Evolutionary conservation across 2,113 vertebrate genomes (phyloP).

Genomic region (Tympanuchus pallidicinctus): DNA sequence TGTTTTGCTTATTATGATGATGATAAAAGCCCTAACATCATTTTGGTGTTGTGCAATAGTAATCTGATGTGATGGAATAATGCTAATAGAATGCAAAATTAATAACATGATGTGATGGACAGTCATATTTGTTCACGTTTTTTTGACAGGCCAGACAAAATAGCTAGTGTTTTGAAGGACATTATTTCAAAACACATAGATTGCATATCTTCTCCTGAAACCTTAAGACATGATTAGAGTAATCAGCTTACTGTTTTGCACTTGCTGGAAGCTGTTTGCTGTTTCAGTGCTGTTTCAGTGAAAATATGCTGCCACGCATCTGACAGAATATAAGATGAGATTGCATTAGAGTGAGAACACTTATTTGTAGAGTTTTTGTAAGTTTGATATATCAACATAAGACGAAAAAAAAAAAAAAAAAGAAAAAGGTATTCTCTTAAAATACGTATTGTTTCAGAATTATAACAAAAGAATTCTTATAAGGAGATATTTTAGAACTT

Average conservation of each 20-base stretch:
- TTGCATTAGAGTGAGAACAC: neutral
- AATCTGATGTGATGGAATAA: slow-evolving; percentile 29
- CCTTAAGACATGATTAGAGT: slow-evolving; percentile 1
- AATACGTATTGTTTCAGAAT: neutral
- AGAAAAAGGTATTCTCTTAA: neutral
- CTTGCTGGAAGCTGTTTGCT: slow-evolving; percentile 58
- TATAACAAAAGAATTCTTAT: neutral
- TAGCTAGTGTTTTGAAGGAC: slow-evolving; percentile 6
- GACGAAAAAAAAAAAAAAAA: neutral
- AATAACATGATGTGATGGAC: slow-evolving; percentile 33
- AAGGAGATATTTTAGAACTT: neutral
- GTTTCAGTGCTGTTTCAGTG: slow-evolving; percentile 39
- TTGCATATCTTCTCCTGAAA: slow-evolving; percentile 8
- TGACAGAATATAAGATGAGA: slow-evolving; percentile 19
- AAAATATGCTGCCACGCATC: neutral
- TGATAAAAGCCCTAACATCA: neutral
- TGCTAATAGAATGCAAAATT: neutral
- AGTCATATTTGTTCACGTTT: slow-evolving; percentile 40
- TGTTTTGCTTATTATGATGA: neutral
- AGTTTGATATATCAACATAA: neutral
- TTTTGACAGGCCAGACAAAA: neutral
- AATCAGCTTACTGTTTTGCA: slow-evolving; percentile 48
- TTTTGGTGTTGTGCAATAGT: neutral
- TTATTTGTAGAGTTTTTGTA: neutral
- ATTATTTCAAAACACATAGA: slow-evolving; percentile 9